Evolutionary conservation across 1,140 invertebrate species (phyloP), one percentile per base, ranked within the genome.

Genomic region (Calephelis nemesis): DNA sequence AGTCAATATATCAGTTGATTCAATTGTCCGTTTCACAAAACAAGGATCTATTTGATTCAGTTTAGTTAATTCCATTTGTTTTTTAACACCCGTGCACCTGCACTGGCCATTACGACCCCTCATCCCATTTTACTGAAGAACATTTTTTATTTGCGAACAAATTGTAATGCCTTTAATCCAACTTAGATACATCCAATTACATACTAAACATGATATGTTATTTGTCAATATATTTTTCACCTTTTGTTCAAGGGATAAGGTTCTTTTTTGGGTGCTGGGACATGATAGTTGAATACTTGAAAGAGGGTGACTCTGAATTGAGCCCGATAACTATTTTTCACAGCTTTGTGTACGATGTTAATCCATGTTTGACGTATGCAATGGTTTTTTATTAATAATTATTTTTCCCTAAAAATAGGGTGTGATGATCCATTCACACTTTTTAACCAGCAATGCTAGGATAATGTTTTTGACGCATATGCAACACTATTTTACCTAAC

Each of bases 151-250:
- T 79, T 76, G 76, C 79, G 75, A 81, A 82, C 86, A 88, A 88
- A 87, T 90, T 87, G 83, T 90, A 88, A 88, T 90, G 79, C 86
- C 82, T 83, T 81, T 90, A 90, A 90, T 90, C 88, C 88, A 80
- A 84, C 71, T 87, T 87, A 83, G 81, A 87, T 84, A 85, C 85
- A 87, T 90, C 82, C 85, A 90, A 90, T 90, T 90, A 87, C 83
- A 84, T 85, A 71, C 75, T 72, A 84, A 87, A 90, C 78, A 80
- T 77, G 74, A 77, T 76, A 69, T 62, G 40, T 13, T 7, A 39
- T 19, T 39, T 11, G 52, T 19, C 11, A 9, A 58, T 19, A 5
- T 58, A 58, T 39, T 60, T 30, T 62, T 47, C 54, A 65, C 62
- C 63, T 83, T 76, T 72, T 50, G 0, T 0, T 19, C 45, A 49